These are phyloP conservation scores for Drosophila meridiana DNA, from an alignment of 2,888 invertebrate genomes.

Conservation along the genomic window DNA sequence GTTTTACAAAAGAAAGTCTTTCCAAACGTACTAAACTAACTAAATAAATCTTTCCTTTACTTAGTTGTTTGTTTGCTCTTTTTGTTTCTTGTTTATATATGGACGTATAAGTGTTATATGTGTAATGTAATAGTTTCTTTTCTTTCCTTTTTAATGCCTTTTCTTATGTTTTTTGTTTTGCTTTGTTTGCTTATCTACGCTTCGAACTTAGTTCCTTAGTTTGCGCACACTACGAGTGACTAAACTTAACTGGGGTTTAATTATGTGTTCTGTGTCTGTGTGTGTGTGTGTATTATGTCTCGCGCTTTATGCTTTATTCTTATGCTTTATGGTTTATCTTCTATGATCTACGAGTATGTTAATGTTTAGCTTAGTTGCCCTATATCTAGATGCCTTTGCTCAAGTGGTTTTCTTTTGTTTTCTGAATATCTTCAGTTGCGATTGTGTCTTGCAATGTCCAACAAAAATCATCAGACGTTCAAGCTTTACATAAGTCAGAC, in stretches of 20 bases:
- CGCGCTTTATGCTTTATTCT: not conserved
- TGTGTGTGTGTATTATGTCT: constrained; percentile 22
- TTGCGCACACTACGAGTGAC: constrained; percentile 62
- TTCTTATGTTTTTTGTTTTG: not conserved
- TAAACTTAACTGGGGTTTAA: constrained; percentile 70
- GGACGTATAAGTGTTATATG: constrained; percentile 72
- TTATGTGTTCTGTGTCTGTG: constrained; percentile 16
- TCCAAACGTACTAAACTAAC: constrained; percentile 46
- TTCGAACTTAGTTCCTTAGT: constrained; percentile 72
- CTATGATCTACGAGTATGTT: constrained; percentile 44
- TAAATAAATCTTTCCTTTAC: constrained; percentile 53
- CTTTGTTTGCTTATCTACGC: constrained; percentile 6
- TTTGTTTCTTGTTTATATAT: constrained; percentile 47
- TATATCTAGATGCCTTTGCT: constrained; percentile 18
- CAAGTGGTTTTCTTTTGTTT: constrained; percentile 13
- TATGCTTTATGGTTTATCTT: constrained; percentile 11
- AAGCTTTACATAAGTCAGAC: constrained; percentile 75
- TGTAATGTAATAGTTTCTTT: constrained; percentile 46
- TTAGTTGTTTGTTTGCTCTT: constrained; percentile 52
- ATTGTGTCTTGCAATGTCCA: constrained; percentile 81
- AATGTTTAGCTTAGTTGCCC: constrained; percentile 27
- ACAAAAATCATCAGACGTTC: constrained; percentile 77
- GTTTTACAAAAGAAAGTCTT: constrained; percentile 66
- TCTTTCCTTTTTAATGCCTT: constrained; percentile 28
- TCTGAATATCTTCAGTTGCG: constrained; percentile 60